A percentile compares a stretch with the other conserved stretches of the same genome.
phyloP scores from a whole-genome alignment of 2,888 invertebrate genomes.

The Rotaria macrura region DNA sequence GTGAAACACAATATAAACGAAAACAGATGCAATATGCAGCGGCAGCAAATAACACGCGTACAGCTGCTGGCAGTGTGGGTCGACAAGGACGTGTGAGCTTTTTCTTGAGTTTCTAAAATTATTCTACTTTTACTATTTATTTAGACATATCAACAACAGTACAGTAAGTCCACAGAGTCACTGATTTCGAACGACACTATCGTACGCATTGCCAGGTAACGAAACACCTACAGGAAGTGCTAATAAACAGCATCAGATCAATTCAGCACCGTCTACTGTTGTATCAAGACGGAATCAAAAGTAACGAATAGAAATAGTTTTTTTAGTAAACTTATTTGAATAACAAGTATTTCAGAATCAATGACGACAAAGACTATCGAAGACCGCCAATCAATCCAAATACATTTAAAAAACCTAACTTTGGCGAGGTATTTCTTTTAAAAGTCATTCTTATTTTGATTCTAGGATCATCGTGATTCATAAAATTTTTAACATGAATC shows the following conservation, averaged over 20 bases:
- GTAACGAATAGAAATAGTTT: neutral
- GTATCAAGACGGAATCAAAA: neutral
- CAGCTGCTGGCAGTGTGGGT: neutral
- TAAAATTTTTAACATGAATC: too few relatives aligned
- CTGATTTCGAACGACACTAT: neutral
- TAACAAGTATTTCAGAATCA: neutral
- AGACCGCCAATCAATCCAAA: neutral
- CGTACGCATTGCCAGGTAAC: neutral
- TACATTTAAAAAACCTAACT: neutral
- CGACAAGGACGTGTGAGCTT: neutral
- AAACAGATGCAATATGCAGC: slow-evolving; percentile 1
- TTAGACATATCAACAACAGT: neutral
- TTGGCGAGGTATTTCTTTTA: neutral
- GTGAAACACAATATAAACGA: slow-evolving; percentile 21
- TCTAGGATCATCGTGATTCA: too few relatives aligned
- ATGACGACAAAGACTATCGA: neutral
- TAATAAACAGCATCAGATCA: slow-evolving; percentile 11
- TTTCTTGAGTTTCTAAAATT: neutral
- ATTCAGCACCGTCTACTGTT: neutral
- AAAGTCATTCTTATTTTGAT: too few relatives aligned
- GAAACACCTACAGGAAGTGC: neutral
- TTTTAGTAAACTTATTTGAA: neutral
- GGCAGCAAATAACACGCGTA: neutral
- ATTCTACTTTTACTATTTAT: too few relatives aligned
- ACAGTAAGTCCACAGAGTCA: neutral